phyloP scores from a whole-genome alignment of 2,797 vertebrate genomes.

The Megalops cyprinoides region DNA sequence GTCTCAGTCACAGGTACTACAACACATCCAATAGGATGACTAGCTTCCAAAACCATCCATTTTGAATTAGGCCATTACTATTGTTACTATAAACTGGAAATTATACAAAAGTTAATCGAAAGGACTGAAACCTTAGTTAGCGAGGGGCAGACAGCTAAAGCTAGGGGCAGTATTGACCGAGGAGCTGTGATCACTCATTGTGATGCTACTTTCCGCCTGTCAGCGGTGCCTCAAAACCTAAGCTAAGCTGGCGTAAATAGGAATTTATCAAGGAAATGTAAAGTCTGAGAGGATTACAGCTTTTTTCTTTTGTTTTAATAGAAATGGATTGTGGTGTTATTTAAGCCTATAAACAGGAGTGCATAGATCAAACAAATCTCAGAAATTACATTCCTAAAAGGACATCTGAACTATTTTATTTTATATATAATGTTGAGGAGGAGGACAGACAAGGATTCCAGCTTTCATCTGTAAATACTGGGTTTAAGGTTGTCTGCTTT shows the following conservation, averaged over 20 bases:
- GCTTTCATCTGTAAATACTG: background rate
- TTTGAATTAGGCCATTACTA: background rate
- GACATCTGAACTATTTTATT: too few relatives aligned
- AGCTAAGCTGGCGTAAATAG: conserved; percentile 53
- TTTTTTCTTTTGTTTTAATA: conserved; percentile 19
- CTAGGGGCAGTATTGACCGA: conserved; percentile 35
- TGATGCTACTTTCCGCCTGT: conserved; percentile 44
- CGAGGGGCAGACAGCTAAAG: background rate
- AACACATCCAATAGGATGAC: too few relatives aligned
- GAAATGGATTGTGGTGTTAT: background rate
- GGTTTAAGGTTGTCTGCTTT: background rate
- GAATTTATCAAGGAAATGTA: conserved; percentile 55
- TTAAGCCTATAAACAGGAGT: background rate
- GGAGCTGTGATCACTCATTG: conserved; percentile 42
- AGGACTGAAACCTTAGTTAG: background rate
- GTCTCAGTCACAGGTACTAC: background rate
- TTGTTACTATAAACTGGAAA: background rate
- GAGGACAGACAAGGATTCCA: background rate
- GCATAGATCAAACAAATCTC: background rate
- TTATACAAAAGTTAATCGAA: background rate
- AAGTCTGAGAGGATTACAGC: conserved; percentile 56
- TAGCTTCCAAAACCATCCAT: background rate
- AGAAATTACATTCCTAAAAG: too few relatives aligned
- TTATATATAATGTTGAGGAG: too few relatives aligned
- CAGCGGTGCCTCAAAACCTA: conserved; percentile 47